A percentile compares a stretch with the other conserved stretches of the same genome.
Conservation (phyloP, 1,140 invertebrate species). For the Andricus grossulariae region DNA sequence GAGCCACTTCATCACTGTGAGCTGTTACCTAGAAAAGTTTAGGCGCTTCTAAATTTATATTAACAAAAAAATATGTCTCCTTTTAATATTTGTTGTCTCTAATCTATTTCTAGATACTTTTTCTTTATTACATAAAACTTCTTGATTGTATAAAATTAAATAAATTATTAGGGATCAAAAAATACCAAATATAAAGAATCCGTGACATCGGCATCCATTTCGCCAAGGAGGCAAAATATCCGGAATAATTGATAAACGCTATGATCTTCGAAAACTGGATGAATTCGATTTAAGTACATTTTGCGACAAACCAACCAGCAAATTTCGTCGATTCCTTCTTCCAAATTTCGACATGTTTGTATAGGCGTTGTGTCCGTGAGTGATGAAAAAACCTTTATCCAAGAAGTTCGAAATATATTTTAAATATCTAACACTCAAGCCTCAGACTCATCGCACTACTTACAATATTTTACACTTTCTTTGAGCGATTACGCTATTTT, state of each 20-base stretch:
- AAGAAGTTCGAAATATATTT: not conserved
- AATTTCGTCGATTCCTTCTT: conserved; percentile 78
- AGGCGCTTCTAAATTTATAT: not conserved
- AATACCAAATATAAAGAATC: conserved; percentile 54
- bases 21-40: conserved; percentile 77
- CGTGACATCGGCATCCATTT: conserved; percentile 77
- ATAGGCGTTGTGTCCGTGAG: conserved; percentile 63
- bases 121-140: too few relatives aligned
- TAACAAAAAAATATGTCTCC: too few relatives aligned
- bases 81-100: too few relatives aligned
- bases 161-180: not conserved
- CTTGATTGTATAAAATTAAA: too few relatives aligned
- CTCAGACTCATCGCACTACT: too few relatives aligned
- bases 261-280: conserved; percentile 79
- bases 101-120: too few relatives aligned
- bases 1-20: conserved; percentile 81
- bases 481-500: too few relatives aligned
- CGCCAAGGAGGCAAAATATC: conserved; percentile 86
- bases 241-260: conserved; percentile 85
- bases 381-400: conserved; percentile 64
- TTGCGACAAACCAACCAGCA: conserved; percentile 87
- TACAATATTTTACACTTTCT: too few relatives aligned
- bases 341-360: conserved; percentile 57
- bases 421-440: too few relatives aligned
- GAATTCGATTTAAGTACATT: conserved; percentile 77